These are phyloP conservation scores for Aphidius colemani DNA, from an alignment of 2,888 invertebrate genomes.

Conservation along the genomic window DNA sequence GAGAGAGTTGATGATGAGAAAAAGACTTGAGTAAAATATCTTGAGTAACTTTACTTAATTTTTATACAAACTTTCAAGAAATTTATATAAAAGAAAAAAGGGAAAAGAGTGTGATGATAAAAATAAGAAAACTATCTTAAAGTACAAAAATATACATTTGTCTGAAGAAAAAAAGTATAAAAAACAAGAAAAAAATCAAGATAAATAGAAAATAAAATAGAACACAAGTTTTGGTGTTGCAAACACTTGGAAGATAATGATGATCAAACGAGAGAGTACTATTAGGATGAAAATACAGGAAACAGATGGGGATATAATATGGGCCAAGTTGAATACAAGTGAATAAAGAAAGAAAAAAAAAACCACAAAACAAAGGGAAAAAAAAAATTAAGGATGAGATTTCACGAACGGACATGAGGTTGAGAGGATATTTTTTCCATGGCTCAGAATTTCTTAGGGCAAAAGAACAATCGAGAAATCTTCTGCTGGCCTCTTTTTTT, in stretches of 20 bases:
- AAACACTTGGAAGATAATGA: slow-evolving; percentile 38
- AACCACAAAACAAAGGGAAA: slow-evolving; percentile 19
- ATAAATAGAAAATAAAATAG: slow-evolving; percentile 1
- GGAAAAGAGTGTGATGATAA: not conserved
- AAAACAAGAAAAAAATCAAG: not conserved
- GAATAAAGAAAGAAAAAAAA: slow-evolving; percentile 26
- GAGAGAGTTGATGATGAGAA: too few species aligned
- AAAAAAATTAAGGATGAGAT: slow-evolving; percentile 30
- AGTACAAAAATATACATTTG: not conserved
- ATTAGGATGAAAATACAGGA: slow-evolving; percentile 30
- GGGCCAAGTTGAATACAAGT: slow-evolving; percentile 18
- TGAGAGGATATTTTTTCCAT: slow-evolving; percentile 25
- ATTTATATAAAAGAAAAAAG: not conserved
- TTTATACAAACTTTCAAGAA: too few species aligned
- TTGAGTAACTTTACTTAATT: too few species aligned
- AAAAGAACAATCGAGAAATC: slow-evolving; percentile 36
- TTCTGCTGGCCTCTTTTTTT: slow-evolving; percentile 31
- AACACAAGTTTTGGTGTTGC: slow-evolving; percentile 36
- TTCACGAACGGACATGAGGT: slow-evolving; percentile 37
- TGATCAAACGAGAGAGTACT: slow-evolving; percentile 34
- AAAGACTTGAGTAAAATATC: too few species aligned
- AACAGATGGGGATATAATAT: slow-evolving; percentile 25
- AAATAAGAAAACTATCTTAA: too few species aligned
- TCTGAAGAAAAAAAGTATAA: slow-evolving; percentile 7
- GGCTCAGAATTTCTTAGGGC: slow-evolving; percentile 19